phyloP scores from a whole-genome alignment of 2,113 vertebrate genomes.

The Xenopus tropicalis region UCB_Xtro_10.0 CM004444.2:90896501-90897000 shows the following conservation, averaged over 20 bases:
- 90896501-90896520: not conserved
- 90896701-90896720: too few species aligned
- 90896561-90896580: slow-evolving; percentile 3
- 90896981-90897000: too few species aligned
- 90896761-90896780: not conserved
- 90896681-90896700: not conserved
- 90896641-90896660: not conserved
- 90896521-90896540: not conserved
- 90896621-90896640: slow-evolving; percentile 2
- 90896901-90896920: too few species aligned
- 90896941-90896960: too few species aligned
- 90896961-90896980: too few species aligned
- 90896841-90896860: too few species aligned
- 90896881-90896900: too few species aligned
- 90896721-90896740: too few species aligned
- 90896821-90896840: too few species aligned
- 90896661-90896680: not conserved
- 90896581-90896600: slow-evolving; percentile 38
- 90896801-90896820: too few species aligned
- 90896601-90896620: slow-evolving; percentile 10
- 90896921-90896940: too few species aligned
- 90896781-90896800: not conserved
- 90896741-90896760: not conserved
- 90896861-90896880: too few species aligned
- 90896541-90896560: slow-evolving; percentile 11